Percentiles rank a stretch among this genome's conserved stretches.
Evolutionary conservation across 1,140 invertebrate genomes (phyloP).

Genomic region (Condylostylus longicornis): DNA sequence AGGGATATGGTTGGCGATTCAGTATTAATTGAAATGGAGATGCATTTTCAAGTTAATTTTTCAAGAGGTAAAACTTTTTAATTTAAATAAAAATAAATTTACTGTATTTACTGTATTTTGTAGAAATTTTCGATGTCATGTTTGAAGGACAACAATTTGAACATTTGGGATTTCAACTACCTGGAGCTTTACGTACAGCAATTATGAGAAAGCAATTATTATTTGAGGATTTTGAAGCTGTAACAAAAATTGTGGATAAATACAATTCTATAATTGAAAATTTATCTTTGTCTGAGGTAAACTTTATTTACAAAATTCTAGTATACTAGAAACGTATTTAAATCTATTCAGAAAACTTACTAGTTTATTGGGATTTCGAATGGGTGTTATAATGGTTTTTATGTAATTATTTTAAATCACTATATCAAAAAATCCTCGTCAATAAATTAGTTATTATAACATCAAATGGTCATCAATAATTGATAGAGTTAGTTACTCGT

Average conservation of each 20-base stretch:
- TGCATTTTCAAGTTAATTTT: slow-evolving; percentile 51
- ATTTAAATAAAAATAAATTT: not conserved
- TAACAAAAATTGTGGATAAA: slow-evolving; percentile 40
- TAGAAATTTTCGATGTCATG: slow-evolving; percentile 52
- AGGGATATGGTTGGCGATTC: slow-evolving; percentile 45
- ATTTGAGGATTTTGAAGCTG: slow-evolving; percentile 42
- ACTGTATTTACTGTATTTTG: slow-evolving; percentile 14
- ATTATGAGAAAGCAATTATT: slow-evolving; percentile 38
- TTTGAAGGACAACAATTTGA: slow-evolving; percentile 62
- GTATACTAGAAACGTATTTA: too few species aligned
- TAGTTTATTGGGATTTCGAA: too few species aligned
- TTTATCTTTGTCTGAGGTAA: slow-evolving; percentile 45
- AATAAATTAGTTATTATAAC: too few species aligned
- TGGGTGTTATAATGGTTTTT: too few species aligned
- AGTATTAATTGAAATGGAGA: slow-evolving; percentile 45
- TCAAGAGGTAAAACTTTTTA: slow-evolving; percentile 10
- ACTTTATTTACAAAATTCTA: too few species aligned
- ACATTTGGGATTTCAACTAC: slow-evolving; percentile 51
- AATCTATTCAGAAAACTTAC: too few species aligned
- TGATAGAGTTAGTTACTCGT: too few species aligned
- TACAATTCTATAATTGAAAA: slow-evolving; percentile 44
- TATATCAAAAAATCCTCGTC: too few species aligned
- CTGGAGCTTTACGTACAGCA: slow-evolving; percentile 21
- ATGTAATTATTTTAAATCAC: too few species aligned
- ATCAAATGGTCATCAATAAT: too few species aligned